Conservation (phyloP, 2,888 invertebrate species). For the Ariolimax columbianus region DNA sequence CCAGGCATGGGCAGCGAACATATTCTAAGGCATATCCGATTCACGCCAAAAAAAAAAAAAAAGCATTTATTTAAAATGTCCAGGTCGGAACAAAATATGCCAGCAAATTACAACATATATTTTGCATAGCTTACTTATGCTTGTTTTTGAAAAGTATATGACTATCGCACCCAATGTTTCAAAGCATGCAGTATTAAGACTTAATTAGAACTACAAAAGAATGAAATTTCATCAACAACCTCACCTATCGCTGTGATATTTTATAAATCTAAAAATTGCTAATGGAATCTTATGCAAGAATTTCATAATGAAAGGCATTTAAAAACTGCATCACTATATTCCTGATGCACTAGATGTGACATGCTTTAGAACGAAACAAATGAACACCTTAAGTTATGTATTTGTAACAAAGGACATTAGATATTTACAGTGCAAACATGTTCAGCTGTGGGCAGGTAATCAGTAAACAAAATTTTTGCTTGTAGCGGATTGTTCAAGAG, state of each 20-base stretch:
- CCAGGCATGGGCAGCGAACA: too few relatives aligned
- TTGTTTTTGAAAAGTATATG: not conserved
- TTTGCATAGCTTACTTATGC: not conserved
- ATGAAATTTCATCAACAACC: too few relatives aligned
- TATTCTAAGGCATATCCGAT: too few relatives aligned
- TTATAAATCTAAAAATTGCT: not conserved
- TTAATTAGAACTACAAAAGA: too few relatives aligned
- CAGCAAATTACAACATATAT: not conserved
- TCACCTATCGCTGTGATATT: not conserved
- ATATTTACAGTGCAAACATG: not conserved
- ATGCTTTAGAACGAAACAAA: not conserved
- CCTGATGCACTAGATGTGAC: not conserved
- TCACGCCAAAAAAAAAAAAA: too few relatives aligned
- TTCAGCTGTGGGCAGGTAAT: not conserved
- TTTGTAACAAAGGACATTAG: not conserved
- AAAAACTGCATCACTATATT: not conserved
- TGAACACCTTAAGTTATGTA: not conserved
- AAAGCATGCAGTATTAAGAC: too few relatives aligned
- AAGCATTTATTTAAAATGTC: too few relatives aligned
- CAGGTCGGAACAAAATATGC: not conserved
- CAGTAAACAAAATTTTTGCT: constrained; percentile 61
- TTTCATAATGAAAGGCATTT: too few relatives aligned
- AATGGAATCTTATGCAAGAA: not conserved
- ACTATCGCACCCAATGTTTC: too few relatives aligned
- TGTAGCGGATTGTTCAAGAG: constrained; percentile 57